Evolutionary conservation across 1,140 invertebrate genomes (phyloP), one percentile per base, ranked within the genome.

Genomic region (Drosophila sulfurigaster): DNA sequence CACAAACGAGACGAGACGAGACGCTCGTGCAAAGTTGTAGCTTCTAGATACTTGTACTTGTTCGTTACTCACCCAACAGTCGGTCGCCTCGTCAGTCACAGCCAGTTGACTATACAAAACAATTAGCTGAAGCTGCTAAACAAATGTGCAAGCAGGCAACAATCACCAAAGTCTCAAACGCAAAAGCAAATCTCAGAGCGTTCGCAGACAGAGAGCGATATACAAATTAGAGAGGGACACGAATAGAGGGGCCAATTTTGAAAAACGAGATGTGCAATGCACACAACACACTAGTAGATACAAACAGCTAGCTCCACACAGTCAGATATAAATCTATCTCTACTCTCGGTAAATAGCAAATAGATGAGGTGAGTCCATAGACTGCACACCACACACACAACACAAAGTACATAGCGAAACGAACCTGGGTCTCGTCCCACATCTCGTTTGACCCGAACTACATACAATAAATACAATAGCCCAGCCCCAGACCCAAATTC

Each of bases 41-140:
- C 64, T 58, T 49, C 25, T 66, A 78, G 62, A 78, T 52, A 76
- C 78, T 64, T 16, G n/a, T 52, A 72, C 78, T 64, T 16, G 16
- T 46, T 28, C 51, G 35, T 45, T 75, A 59, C 62, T 58, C 48
- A 78, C 10, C 20, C 20, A 25, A 25, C 20, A 25, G 20, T 25
- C 20, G 20, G 20, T 25, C 20, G 20, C 20, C 20, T 25, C 20
- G 20, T 25, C 20, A 25, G 20, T 25, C 20, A 0, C 56, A 65
- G 46, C 13, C 51, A 56, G 51, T 60, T 78, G 71, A 67, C 45
- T 64, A 75, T 78, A 57, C 60, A 75, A 78, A 88, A 82, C 83
- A 86, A 86, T 86, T 86, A 86, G 76, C 83, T 68, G 70, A 59
- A 73, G 69, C 76, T 82, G 79, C 68, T 66, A 77, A 82, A 71